phyloP scores from a whole-genome alignment of 2,797 vertebrate species.

The Echiichthys vipera region DNA sequence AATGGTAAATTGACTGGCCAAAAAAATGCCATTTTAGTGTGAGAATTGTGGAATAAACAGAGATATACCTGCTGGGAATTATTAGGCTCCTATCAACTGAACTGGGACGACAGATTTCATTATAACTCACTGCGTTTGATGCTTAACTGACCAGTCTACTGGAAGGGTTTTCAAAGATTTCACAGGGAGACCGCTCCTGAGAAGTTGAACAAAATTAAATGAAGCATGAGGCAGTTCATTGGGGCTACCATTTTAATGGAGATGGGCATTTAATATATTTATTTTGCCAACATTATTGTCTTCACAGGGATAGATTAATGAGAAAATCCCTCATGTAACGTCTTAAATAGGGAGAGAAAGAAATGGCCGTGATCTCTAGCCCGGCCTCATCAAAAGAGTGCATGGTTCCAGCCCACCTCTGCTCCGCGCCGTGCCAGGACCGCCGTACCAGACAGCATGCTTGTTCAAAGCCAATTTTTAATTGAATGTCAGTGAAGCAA shows the following conservation, averaged over 20 bases:
- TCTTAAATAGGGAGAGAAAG: slow-evolving; percentile 83
- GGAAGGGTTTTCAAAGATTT: slow-evolving; percentile 75
- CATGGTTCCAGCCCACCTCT: slow-evolving; percentile 85
- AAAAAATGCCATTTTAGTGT: slow-evolving; percentile 18
- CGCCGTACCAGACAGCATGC: slow-evolving; percentile 91
- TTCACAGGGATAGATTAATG: slow-evolving; percentile 69
- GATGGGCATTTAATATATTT: slow-evolving; percentile 77
- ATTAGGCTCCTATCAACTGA: slow-evolving; percentile 54
- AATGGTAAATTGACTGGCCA: neutral
- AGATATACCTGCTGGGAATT: slow-evolving; percentile 49
- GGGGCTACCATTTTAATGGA: slow-evolving; percentile 71
- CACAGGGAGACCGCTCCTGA: slow-evolving; percentile 66
- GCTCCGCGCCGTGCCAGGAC: slow-evolving; percentile 68
- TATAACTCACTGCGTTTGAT: slow-evolving; percentile 60
- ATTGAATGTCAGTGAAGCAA: slow-evolving; percentile 99
- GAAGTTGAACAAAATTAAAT: slow-evolving; percentile 76
- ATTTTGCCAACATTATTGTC: slow-evolving; percentile 70
- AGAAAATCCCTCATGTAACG: slow-evolving; percentile 76
- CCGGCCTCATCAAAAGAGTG: slow-evolving; percentile 84
- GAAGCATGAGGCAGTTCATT: slow-evolving; percentile 71
- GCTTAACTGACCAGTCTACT: slow-evolving; percentile 74
- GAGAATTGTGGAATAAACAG: slow-evolving; percentile 18
- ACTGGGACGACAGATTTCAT: slow-evolving; percentile 57
- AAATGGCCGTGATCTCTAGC: slow-evolving; percentile 76
- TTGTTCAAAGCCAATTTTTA: slow-evolving; percentile 98